Evolutionary conservation across 92 coral and sea anemone genomes (phyloP).

Genomic region (Porites rus): DNA sequence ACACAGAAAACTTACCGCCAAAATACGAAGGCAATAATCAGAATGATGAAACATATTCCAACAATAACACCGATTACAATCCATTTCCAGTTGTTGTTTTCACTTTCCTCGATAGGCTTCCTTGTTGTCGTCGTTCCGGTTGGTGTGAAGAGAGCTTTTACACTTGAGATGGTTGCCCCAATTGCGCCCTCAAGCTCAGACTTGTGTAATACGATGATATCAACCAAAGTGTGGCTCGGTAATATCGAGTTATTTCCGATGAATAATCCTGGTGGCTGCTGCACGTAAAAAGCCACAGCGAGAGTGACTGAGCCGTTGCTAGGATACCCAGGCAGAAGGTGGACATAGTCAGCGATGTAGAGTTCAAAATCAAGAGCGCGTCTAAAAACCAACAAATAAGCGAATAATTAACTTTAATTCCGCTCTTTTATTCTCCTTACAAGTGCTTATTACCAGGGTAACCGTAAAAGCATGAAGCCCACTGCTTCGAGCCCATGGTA

Average conservation of each 20-base stretch:
- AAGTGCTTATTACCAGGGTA: too few species aligned
- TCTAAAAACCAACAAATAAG: not conserved
- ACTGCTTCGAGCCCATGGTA: too few species aligned
- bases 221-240: not conserved
- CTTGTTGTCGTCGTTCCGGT: not conserved
- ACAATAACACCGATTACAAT: not conserved
- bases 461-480: too few species aligned
- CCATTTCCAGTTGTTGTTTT: not conserved
- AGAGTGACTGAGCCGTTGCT: not conserved
- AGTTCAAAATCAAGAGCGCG: not conserved
- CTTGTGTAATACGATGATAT: not conserved
- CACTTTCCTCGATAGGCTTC: not conserved
- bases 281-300: not conserved
- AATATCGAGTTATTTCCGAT: not conserved
- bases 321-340: not conserved
- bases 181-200: not conserved
- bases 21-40: not conserved
- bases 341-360: not conserved
- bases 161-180: not conserved
- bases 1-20: too few species aligned
- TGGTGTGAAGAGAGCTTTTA: not conserved
- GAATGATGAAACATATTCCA: not conserved
- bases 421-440: not conserved
- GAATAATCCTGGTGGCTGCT: not conserved
- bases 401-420: not conserved